A percentile compares a stretch with the other conserved stretches of the same genome.
Conservation (phyloP, 2,113 vertebrate genomes). For the Benitochromis conjunctus region DNA sequence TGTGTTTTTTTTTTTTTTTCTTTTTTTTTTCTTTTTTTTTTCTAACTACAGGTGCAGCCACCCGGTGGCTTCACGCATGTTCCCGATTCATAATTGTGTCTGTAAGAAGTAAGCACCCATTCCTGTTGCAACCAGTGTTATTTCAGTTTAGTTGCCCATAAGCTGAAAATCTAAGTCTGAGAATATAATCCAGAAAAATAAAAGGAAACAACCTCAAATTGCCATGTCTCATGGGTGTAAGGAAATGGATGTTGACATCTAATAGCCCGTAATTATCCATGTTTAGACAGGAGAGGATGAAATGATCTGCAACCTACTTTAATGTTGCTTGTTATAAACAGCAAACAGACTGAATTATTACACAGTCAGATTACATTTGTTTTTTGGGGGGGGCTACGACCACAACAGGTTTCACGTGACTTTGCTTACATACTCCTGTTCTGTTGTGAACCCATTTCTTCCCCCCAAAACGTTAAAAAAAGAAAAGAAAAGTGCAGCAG, state of each 20-base stretch:
- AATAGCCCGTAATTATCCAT: constrained; percentile 7
- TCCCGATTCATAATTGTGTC: background rate
- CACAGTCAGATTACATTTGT: background rate
- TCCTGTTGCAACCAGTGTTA: background rate
- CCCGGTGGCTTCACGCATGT: background rate
- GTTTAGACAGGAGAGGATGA: constrained; percentile 7
- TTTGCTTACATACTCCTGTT: background rate
- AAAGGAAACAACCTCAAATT: constrained; percentile 42
- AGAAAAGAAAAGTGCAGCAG: background rate
- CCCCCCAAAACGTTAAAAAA: background rate
- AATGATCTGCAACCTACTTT: background rate
- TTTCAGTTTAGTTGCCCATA: background rate
- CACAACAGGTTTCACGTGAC: background rate
- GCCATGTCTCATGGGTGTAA: background rate
- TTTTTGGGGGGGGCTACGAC: background rate
- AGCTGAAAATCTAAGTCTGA: background rate
- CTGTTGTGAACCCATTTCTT: background rate
- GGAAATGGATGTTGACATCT: constrained; percentile 48
- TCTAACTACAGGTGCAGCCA: background rate
- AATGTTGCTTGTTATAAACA: background rate
- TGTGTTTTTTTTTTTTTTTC: background rate
- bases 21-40: too few relatives aligned
- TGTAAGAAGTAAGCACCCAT: background rate
- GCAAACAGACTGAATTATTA: background rate
- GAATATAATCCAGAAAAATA: constrained; percentile 16